phyloP scores from a whole-genome alignment of 1,140 invertebrate species.

The Drosophila oshimai region DNA sequence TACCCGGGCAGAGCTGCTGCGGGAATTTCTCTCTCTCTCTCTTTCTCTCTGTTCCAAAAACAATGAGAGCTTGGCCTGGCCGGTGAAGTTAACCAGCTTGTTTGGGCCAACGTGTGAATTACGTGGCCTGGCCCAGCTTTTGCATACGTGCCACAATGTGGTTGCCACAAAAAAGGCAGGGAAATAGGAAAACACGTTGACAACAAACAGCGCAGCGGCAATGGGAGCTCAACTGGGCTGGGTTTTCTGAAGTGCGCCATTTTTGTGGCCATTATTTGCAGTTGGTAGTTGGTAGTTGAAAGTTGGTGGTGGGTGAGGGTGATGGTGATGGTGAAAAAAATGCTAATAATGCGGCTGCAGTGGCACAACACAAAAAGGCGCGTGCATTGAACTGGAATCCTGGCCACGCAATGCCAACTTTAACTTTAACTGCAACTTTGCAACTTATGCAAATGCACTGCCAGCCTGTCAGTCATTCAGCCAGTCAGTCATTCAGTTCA shows the following conservation, averaged over 20 bases:
- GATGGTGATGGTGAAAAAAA: constrained; percentile 50
- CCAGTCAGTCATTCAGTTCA: constrained; percentile 39
- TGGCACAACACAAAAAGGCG: constrained; percentile 49
- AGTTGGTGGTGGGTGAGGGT: too few species aligned
- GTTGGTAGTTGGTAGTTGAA: too few species aligned
- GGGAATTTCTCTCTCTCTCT: constrained; percentile 36
- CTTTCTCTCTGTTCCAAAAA: too few species aligned
- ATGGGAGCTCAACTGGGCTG: constrained; percentile 19
- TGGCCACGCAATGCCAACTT: constrained; percentile 56
- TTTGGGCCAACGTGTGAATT: constrained; percentile 75
- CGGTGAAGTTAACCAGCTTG: constrained; percentile 51
- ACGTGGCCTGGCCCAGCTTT: constrained; percentile 66
- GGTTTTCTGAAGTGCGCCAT: constrained; percentile 72
- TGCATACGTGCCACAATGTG: constrained; percentile 77
- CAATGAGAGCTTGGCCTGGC: constrained; percentile 15
- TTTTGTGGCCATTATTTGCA: constrained; percentile 76
- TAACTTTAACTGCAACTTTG: constrained; percentile 36
- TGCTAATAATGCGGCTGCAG: constrained; percentile 76
- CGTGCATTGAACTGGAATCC: constrained; percentile 69
- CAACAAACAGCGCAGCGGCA: constrained; percentile 26
- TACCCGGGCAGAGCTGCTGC: constrained; percentile 6
- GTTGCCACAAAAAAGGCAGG: constrained; percentile 52
- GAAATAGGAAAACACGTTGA: constrained; percentile 49
- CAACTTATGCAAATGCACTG: constrained; percentile 61
- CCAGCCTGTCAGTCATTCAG: constrained; percentile 38